Base-by-base conservation (phyloP, 1,140 invertebrate species). In the Drosophila nebulosa region DNA sequence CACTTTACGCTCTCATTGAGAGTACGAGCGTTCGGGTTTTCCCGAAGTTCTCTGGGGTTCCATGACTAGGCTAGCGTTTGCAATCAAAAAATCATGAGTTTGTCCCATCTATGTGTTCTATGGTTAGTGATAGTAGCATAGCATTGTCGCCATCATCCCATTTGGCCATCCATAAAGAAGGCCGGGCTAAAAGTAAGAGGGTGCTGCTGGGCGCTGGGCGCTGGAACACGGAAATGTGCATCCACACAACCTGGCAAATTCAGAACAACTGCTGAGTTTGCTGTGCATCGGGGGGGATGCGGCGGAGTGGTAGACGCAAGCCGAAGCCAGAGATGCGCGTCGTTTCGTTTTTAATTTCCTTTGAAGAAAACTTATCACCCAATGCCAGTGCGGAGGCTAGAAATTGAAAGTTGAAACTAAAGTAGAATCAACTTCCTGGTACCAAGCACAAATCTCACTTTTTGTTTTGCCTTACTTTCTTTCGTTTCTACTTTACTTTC, bases 291-390 rank as follows among this genome's bases (percentile, higher is more conserved):
- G 22, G n/a, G n/a, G n/a, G n/a, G n/a, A 24, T 24, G 10, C 21
- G 21, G 0, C 22, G 4, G 16, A 7, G 21, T 9, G 39, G 32
- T 10, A 26, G 14, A 9, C n/a, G 9, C 12, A 10, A 36, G 22
- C 4, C 14, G n/a, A 30, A 39, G 12, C 51, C 24, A 10, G 26
- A 26, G 56, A 16, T 35, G 35, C 36, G 36, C n/a, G 22, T 18
- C 58, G 22, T 58, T 58, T 58, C 30, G 56, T 58, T 58, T 60
- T 60, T 60, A 42, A 60, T 60, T 60, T 60, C 58, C 58, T 60
- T 60, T 39, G 36, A 60, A 60, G 58, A 46, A 46, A 60, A 60
- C 36, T 39, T 60, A 60, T 60, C 58, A 60, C 58, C 39, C 32
- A 46, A 24, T 16, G 32, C 21, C 57, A 59, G 36, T 22, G 36